Conservation (phyloP, 2,888 invertebrate genomes). For the Orthosia gracilis region DNA sequence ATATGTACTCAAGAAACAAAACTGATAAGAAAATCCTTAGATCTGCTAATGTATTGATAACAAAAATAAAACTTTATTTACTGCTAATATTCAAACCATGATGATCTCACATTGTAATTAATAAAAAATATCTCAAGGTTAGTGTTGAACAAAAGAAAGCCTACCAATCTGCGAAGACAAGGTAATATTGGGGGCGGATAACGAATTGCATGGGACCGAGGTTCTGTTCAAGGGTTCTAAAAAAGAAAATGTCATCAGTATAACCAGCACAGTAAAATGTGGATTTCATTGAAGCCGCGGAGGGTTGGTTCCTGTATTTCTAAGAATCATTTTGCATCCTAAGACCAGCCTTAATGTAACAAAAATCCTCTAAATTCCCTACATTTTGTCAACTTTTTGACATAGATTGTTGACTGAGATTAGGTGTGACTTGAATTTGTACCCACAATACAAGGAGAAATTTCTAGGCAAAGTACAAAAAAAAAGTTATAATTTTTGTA, state of each 20-base stretch:
- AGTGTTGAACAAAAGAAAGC: neutral
- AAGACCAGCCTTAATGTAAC: too few relatives aligned
- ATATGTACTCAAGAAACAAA: neutral
- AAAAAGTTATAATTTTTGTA: too few relatives aligned
- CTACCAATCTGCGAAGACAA: neutral
- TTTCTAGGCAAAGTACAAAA: too few relatives aligned
- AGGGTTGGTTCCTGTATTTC: neutral
- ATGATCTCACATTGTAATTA: conserved; percentile 37
- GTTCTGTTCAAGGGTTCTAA: neutral
- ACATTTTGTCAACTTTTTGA: too few relatives aligned
- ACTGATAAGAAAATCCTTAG: neutral
- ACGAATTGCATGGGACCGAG: neutral
- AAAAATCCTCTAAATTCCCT: too few relatives aligned
- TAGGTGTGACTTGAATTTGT: too few relatives aligned
- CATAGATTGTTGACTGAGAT: too few relatives aligned
- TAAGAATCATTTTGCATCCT: too few relatives aligned
- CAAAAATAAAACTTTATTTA: neutral
- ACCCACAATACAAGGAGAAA: too few relatives aligned
- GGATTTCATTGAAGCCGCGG: conserved; percentile 7
- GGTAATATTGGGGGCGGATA: neutral
- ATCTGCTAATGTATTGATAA: neutral
- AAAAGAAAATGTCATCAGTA: neutral
- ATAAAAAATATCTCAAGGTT: neutral
- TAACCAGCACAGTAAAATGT: neutral
- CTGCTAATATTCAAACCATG: neutral